Base-by-base conservation (phyloP, 2,113 vertebrate genomes). In the Lethenteron reissneri region DNA sequence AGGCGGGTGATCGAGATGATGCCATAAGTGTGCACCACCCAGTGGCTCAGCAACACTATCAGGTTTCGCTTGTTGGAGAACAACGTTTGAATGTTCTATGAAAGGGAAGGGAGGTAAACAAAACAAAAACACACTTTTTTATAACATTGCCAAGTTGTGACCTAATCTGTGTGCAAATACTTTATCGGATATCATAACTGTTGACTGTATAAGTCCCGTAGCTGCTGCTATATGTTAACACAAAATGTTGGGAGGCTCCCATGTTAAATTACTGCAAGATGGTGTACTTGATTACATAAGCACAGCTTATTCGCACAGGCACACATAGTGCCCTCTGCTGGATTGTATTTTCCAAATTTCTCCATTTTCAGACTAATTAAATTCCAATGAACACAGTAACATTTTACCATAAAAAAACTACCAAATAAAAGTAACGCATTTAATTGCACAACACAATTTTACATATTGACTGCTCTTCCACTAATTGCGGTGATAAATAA, bases 21-120 rank as follows among this genome's bases (percentile, higher is more conserved):
- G 72, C 92, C 95, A 10, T 97, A 97, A 0, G 89, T 91, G 9
- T 99, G 95, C 60, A 99, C 85, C n/a, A 95, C 75, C 95, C 95
- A 99, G 75, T 99, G 92, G 76, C 95, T 99, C 78, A 95, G 86
- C 75, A 97, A 86, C 57, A 97, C 89, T 2, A 97, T 85, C 10
- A 97, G 82, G 58, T 88, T 87, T 78, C 96, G 97, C 88, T 99
- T 99, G 81, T 87, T 88, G 12, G 85, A 85, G 2, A 92, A 78
- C 69, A 99, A 86, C 76, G 64, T 68, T 17, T 25, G 64, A n/a
- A 68, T n/a, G 64, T 68, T 68, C 64, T 89, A 89, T 92, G 79
- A 89, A 89, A 70, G 88, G 64, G 64, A 88, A 90, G 96, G 74
- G 21, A 2, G 76, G 74, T 74, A 74, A 1, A 70, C 73, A 73